Base-by-base conservation (phyloP, 2,888 invertebrate genomes). In the Scotopteryx bipunctaria region DNA sequence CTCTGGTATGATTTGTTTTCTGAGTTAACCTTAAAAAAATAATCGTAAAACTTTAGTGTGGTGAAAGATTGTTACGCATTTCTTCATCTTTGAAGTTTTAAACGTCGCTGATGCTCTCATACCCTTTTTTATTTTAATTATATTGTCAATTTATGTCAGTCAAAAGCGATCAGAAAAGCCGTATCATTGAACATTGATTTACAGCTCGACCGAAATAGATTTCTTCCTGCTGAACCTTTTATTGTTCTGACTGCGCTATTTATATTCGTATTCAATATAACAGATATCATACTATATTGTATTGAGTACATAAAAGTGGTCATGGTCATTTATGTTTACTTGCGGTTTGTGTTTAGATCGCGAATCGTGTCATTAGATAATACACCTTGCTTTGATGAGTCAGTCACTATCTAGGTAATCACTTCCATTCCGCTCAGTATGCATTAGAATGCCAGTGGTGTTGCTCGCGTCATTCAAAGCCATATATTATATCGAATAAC, bases 311-410 rank as follows among this genome's bases (percentile, higher is more conserved):
- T 29, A 33, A 31, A 25, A 8, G 5, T 44, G 16, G 43, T 61
- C 64, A 67, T 49, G 64, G 67, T 57, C 67, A 59, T 61, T 42
- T 36, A 45, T 69, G 72, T 69, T 73, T 70, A 70, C 65, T 41
- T 62, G 64, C 69, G 59, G n/a, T n/a, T n/a, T n/a, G n/a, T n/a
- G n/a, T n/a, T n/a, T n/a, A 71, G 78, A 72, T 71, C 69, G 64
- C 65, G 56, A 41, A 55, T 47, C 59, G 46, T 55, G 51, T 42
- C 41, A 63, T 55, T 73, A 82, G 86, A 85, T 86, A 83, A 86
- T 78, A 80, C 80, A 86, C 80, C 80, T 85, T 81, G 77, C 81
- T 69, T 64, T 69, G 65, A 75, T 85, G 84, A 82, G 57, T 85
- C 81, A 83, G 57, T 81, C 81, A 79, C 62, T 59, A 40, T 45